Percentiles rank a stretch among this genome's conserved stretches.
Evolutionary conservation across 2,797 vertebrate species (phyloP).

Genomic region (Potorous gilbertii): DNA sequence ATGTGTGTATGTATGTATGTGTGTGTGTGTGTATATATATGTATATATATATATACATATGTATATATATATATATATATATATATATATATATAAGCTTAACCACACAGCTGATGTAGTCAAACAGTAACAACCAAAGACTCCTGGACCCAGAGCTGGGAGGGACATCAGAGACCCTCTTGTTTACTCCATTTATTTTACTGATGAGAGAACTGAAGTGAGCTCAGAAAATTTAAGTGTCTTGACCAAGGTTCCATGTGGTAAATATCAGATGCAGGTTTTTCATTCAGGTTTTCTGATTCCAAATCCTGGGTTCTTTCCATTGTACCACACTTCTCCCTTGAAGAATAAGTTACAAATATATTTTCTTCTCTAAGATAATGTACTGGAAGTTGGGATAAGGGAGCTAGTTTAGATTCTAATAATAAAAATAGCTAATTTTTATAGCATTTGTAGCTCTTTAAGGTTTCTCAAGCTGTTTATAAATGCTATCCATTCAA

Average conservation of each 20-base stretch:
- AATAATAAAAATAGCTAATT: not conserved
- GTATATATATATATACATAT: no score
- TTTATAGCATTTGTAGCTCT: not conserved
- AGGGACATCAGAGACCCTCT: not conserved
- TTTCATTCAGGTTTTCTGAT: not conserved
- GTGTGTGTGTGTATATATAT: no score
- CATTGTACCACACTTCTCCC: not conserved
- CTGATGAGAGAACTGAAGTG: not conserved
- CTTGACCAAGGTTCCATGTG: not conserved
- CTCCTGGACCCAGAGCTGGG: not conserved
- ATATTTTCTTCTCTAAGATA: not conserved
- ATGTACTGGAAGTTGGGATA: not conserved
- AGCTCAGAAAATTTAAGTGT: not conserved
- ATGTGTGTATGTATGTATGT: no score
- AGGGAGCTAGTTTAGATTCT: not conserved
- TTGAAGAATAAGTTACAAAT: not conserved
- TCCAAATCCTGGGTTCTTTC: not conserved
- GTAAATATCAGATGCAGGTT: not conserved
- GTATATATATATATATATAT: no score
- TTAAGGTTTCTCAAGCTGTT: not conserved
- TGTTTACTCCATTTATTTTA: not conserved
- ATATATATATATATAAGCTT: no score
- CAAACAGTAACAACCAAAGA: no score
- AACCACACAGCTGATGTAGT: no score
- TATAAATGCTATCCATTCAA: not conserved